Percentiles rank a stretch among this genome's conserved stretches.
Evolutionary conservation across 2,888 invertebrate species (phyloP).

Genomic region (Heliconius hortense): DNA sequence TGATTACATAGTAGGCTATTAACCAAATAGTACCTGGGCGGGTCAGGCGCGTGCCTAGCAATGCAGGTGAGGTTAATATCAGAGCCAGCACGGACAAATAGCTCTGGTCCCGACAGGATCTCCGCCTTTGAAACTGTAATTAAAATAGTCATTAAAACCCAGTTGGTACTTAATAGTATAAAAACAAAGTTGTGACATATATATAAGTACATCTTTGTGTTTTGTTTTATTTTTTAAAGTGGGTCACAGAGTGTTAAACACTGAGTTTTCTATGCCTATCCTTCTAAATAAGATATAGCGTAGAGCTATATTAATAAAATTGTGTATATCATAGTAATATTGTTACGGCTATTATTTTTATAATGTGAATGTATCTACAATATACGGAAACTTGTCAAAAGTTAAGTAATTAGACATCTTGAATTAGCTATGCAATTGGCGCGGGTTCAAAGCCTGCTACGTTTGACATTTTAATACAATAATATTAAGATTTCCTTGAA

Average conservation of each 20-base stretch:
- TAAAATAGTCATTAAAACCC: constrained; percentile 42
- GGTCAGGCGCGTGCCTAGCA: constrained; percentile 90
- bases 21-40: constrained; percentile 84
- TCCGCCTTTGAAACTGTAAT: constrained; percentile 92
- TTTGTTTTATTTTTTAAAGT: background rate
- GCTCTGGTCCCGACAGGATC: constrained; percentile 91
- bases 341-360: too few species aligned
- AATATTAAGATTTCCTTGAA: background rate
- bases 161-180: background rate
- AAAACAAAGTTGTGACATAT: background rate
- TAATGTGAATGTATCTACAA: too few species aligned
- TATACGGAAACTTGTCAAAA: too few species aligned
- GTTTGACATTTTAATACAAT: background rate
- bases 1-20: background rate
- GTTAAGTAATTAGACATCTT: too few species aligned
- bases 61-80: constrained; percentile 95
- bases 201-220: background rate
- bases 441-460: background rate
- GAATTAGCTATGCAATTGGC: too few species aligned
- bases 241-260: too few species aligned
- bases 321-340: too few species aligned
- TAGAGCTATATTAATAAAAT: too few species aligned
- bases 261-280: too few species aligned
- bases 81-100: constrained; percentile 93
- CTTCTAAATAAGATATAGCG: too few species aligned